Base-by-base conservation (phyloP, 2,888 invertebrate species). In the Minunthozetes semirufus region DNA sequence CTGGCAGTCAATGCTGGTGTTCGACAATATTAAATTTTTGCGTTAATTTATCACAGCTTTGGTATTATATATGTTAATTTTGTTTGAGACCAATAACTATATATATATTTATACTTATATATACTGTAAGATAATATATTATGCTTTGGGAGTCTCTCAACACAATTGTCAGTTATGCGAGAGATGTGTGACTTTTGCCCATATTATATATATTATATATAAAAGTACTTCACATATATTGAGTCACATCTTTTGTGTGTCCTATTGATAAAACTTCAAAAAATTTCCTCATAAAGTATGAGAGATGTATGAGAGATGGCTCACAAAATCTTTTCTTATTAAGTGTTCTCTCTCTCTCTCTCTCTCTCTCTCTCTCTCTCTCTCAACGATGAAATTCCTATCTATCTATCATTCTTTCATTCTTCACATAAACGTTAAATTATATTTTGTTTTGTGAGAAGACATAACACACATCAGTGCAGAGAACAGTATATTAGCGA, bases 51-150 rank as follows among this genome's bases (percentile, higher is more conserved):
- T 66, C 66, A 66, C 66, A 38, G 38, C 66, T 66, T 66, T 38
- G 38, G 38, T 66, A 66, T 66, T 66, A 63, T 63, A 63, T 66
- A 38, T 66, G 66, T 66, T 66, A 66, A 66, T 66, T 59, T 66
- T 59, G 59, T 59, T 59, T 66, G 66, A 66, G 38, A 29, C 38
- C 66, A 33, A 61, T 61, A 61, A 61, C 27, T 25, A 59, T 59
- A 59, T 61, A 17, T 27, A 33, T 19, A 17, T 15, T 13, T 59
- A 15, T 59, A 59, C 22, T 33, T 15, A 33, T 66, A 38, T 66
- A n/a, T 66, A 66, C 66, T 66, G 19, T 38, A 66, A 38, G 38
- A 66, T 33, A 66, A 42, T 38, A 66, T 66, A 66, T 66, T 66
- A 66, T 66, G 33, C 19, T 38, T 33, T 38, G 17, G 66, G 59